These are phyloP conservation scores for Gallinago jamesoni DNA, from an alignment of 2,113 vertebrate species.

Conservation along the genomic window DNA sequence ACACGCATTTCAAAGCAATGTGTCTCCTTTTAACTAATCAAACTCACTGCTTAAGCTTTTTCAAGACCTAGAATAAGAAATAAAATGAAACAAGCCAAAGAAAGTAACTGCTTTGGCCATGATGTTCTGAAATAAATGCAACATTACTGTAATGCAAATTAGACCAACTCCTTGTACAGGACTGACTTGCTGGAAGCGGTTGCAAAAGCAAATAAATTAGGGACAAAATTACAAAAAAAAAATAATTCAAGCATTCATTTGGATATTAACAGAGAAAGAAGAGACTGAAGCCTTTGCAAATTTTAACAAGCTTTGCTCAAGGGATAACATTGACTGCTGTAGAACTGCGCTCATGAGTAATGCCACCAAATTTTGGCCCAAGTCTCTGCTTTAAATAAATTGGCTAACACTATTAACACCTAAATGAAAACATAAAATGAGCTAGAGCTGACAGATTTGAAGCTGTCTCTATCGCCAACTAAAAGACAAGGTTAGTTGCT, in stretches of 20 bases:
- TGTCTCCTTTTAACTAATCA: background rate
- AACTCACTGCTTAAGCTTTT: background rate
- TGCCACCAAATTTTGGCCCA: background rate
- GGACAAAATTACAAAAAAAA: background rate
- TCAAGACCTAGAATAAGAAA: background rate
- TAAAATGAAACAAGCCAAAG: background rate
- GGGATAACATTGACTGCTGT: background rate
- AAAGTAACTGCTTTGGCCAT: background rate
- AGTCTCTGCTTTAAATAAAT: background rate
- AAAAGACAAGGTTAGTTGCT: conserved; percentile 47
- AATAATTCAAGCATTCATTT: background rate
- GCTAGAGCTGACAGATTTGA: background rate
- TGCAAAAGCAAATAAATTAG: background rate
- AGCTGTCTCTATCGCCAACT: background rate
- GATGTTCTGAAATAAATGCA: background rate
- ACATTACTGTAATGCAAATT: background rate
- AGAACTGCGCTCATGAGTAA: background rate
- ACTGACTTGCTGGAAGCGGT: background rate
- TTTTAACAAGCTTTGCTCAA: background rate
- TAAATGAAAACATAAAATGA: background rate
- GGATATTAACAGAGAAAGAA: background rate
- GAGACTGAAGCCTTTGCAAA: background rate
- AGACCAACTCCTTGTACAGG: background rate
- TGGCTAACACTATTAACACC: background rate
- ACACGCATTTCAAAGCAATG: background rate